These are phyloP conservation scores for Proisotoma minuta DNA, from an alignment of 2,888 invertebrate species.

Conservation along the genomic window DNA sequence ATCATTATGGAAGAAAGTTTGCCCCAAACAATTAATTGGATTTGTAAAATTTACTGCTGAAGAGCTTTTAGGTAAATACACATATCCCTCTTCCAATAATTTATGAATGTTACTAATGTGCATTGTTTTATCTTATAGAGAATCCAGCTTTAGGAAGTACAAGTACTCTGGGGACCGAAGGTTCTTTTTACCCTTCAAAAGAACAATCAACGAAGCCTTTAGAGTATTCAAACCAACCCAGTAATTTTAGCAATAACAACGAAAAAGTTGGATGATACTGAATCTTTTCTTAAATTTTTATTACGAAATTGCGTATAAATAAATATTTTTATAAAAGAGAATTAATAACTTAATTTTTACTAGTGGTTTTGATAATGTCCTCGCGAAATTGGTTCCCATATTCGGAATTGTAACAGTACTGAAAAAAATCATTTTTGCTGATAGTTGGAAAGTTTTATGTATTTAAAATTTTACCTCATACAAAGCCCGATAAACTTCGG, in stretches of 20 bases:
- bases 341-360: not conserved
- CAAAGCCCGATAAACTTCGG: constrained; percentile 9
- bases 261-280: not conserved
- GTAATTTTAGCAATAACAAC: not conserved
- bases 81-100: no score
- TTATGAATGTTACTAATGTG: no score
- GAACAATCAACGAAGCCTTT: no score
- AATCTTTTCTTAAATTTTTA: not conserved
- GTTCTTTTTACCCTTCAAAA: no score
- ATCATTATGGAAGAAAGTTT: constrained; percentile 33
- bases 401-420: constrained; percentile 14
- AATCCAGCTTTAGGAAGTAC: constrained; percentile 1
- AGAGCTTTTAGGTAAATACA: constrained; percentile 24
- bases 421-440: no score
- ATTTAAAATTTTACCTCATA: constrained; percentile 8
- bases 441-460: no score
- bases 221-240: no score
- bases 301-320: not conserved
- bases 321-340: not conserved
- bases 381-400: constrained; percentile 8
- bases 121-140: not conserved
- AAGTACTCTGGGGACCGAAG: no score
- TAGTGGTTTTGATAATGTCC: constrained; percentile 3
- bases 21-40: constrained; percentile 28
- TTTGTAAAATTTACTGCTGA: constrained; percentile 32